A percentile compares a stretch with the other conserved stretches of the same genome.
Conservation (phyloP, 1,140 invertebrate species). For the Hypothenemus hampei region DNA sequence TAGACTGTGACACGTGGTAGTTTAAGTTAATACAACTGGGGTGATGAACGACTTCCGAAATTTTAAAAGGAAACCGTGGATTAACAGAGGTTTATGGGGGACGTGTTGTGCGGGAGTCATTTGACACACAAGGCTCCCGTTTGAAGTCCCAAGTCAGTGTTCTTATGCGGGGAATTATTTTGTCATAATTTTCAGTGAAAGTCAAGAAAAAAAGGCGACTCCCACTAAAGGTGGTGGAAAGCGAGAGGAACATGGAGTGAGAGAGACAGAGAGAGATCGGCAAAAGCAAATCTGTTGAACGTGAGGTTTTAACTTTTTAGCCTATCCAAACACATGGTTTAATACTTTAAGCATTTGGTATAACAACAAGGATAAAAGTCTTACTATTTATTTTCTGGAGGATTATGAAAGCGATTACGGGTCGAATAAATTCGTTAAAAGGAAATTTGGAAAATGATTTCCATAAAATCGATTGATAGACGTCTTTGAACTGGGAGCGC, state of each 20-base stretch:
- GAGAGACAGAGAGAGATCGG: no score
- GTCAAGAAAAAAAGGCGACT: constrained; percentile 12
- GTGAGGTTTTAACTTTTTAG: constrained; percentile 23
- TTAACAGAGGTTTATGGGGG: constrained; percentile 27
- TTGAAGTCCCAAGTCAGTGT: constrained; percentile 4
- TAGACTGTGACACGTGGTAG: constrained; percentile 28
- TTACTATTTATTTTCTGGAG: constrained; percentile 14
- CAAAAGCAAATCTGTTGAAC: constrained; percentile 11
- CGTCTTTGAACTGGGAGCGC: no score
- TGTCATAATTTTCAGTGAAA: constrained; percentile 18
- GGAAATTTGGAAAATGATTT: no score
- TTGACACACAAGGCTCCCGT: background rate
- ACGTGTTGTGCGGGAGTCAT: constrained; percentile 17
- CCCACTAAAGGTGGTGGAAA: background rate
- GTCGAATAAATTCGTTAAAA: no score
- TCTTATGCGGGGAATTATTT: no score
- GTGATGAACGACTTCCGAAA: constrained; percentile 33
- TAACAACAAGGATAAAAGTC: constrained; percentile 26
- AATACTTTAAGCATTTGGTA: constrained; percentile 16
- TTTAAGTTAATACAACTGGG: constrained; percentile 8
- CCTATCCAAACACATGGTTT: constrained; percentile 12
- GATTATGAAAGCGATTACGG: constrained; percentile 3
- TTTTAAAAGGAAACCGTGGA: constrained; percentile 31
- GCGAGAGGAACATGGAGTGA: no score
- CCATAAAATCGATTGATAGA: no score